Evolutionary conservation across 2,797 vertebrate species (phyloP), one percentile per base, ranked within the genome.

Genomic region (Neoniphon sammara): DNA sequence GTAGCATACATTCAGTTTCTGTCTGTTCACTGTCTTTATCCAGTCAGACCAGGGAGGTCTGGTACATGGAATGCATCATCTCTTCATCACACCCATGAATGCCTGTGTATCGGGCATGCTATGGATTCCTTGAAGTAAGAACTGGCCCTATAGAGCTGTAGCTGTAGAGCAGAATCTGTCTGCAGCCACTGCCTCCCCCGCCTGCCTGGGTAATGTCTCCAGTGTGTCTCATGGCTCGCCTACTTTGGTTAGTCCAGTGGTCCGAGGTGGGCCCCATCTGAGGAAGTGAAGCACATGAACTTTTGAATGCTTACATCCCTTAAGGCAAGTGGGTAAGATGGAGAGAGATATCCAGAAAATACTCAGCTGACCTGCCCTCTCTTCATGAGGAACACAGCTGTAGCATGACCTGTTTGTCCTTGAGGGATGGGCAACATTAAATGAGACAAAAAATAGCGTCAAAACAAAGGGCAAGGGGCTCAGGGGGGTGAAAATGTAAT

Each of bases 261-360:
- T 73, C 70, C 9, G 15, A 72, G 58, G 50, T 73, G 75, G 75
- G 71, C 74, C 81, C 76, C 77, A 34, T 77, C 62, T 27, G 75
- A 87, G 69, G 64, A 78, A 74, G 63, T 64, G 67, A 77, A 60
- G 60, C 73, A 31, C 73, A 50, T 11, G 57, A 76, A 81, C 81
- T 42, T 76, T 76, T 80, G 72, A 82, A 80, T 68, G 66, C 64
- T 65, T 77, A 53, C 47, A 15, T 78, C 81, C 77, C 81, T 75
- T 34, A 70, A 59, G 88, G 73, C 77, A 66, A 74, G 64, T 53
- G 54, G 55, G 42, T 61, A 39, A 77, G 75, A 74, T 11, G 14
- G 44, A 69, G 17, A 34, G 72, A 79, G 53, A 82, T 78, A 71
- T 70, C 31, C 4, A 34, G 15, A 77, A 79, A 73, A 15, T 18